These are phyloP conservation scores for Ailurus styani DNA, from an alignment of 2,113 vertebrate species.

Conservation along the genomic window DNA sequence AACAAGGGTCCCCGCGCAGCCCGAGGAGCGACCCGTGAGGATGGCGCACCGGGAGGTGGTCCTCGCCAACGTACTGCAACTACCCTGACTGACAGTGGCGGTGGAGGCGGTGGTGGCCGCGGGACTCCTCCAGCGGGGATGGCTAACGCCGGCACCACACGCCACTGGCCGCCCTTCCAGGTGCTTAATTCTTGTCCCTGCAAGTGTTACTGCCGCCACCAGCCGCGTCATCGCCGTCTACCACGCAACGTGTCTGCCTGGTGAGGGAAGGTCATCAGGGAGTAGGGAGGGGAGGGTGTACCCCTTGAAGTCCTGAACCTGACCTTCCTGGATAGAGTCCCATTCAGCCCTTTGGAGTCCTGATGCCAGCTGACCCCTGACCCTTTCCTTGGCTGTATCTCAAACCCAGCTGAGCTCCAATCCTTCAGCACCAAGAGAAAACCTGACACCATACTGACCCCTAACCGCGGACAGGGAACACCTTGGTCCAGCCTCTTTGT, in stretches of 20 bases:
- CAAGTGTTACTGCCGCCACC: conserved; percentile 78
- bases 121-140: not conserved
- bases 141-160: not conserved
- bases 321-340: not conserved
- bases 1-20: conserved; percentile 38
- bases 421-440: not conserved
- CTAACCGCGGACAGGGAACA: not conserved
- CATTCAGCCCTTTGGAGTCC: not conserved
- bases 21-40: not conserved
- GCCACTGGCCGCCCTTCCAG: conserved; percentile 79
- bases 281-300: not conserved
- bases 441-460: not conserved
- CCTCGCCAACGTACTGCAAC: not conserved
- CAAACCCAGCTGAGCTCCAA: not conserved
- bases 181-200: conserved; percentile 75
- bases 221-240: conserved; percentile 58
- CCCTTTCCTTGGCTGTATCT: not conserved
- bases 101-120: not conserved
- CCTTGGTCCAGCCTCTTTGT: not conserved
- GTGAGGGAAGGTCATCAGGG: conserved; percentile 59
- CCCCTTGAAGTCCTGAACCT: not conserved
- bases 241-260: conserved; percentile 77
- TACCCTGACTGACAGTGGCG: not conserved
- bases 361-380: not conserved
- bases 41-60: not conserved